Base-by-base conservation (phyloP, 1,140 invertebrate species). In the Cryptotermes secundus region DNA sequence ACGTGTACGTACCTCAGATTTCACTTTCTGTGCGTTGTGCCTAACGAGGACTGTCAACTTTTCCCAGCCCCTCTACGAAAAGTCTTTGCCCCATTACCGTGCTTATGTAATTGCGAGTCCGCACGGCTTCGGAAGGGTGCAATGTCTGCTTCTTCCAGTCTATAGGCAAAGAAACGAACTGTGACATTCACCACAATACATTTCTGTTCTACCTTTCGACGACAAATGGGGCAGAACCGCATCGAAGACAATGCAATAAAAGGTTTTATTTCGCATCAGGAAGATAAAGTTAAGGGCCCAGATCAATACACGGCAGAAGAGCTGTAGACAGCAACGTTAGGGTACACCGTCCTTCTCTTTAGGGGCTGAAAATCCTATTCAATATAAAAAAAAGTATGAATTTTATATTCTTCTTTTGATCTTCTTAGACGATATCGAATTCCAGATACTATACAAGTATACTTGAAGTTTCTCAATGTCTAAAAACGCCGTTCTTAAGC, bases 171-270 rank as follows among this genome's bases (percentile, higher is more conserved):
- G 59, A 72, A 72, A 72, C 14, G 59, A 72, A 72, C 59, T 72
- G 59, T 72, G 53, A 59, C 59, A 72, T 72, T 31, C 59, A 72
- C 59, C 14, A 16, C 26, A 72, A 16, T 14, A 72, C 3, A 72
- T n/a, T 3, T n/a, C n/a, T 72, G 59, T 72, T 72, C 31, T 72
- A 72, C 59, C 59, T 72, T 72, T 31, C 4, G n/a, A 31, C 59
- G n/a, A 31, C 59, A 72, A 72, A 72, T 72, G 59, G n/a, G 59
- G 26, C 59, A n/a, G 59, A 31, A 72, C 16, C 59, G 59, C 59
- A 31, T 72, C 59, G 26, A 6, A 72, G 59, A 72, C 59, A 72
- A n/a, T 72, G 59, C 59, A 72, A 72, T 72, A 72, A 72, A 72
- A n/a, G 2, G 59, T 72, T 72, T 72, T 72, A 72, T 72, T 72